Evolutionary conservation across 2,888 invertebrate genomes (phyloP).

Genomic region (Nipponacmea schrenckii): DNA sequence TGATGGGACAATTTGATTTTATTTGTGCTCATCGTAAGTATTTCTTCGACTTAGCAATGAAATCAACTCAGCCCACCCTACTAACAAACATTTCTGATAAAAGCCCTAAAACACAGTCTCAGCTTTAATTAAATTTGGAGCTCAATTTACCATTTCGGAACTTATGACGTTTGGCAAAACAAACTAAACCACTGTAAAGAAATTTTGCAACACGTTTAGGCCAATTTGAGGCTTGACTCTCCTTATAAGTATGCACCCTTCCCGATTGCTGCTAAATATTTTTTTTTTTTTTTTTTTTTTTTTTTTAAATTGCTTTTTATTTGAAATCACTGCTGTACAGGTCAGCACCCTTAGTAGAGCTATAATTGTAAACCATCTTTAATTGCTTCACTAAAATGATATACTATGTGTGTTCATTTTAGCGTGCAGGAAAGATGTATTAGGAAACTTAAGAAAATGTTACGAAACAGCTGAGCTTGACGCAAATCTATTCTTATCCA

Average conservation of each 20-base stretch:
- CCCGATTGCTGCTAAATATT: too few relatives aligned
- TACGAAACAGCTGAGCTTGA: slow-evolving; percentile 26
- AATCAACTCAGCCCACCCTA: too few relatives aligned
- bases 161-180: too few relatives aligned
- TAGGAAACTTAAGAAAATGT: slow-evolving; percentile 25
- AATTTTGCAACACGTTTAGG: too few relatives aligned
- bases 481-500: slow-evolving; percentile 28
- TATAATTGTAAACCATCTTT: neutral
- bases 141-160: too few relatives aligned
- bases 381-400: neutral
- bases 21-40: neutral
- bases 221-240: too few relatives aligned
- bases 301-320: neutral
- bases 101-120: too few relatives aligned
- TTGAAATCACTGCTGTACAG: neutral
- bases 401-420: neutral
- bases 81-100: too few relatives aligned
- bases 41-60: neutral
- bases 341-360: neutral
- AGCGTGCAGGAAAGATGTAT: slow-evolving; percentile 30
- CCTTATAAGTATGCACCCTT: too few relatives aligned
- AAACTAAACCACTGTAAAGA: too few relatives aligned
- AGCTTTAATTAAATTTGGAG: too few relatives aligned
- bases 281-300: neutral
- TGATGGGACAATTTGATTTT: neutral